These are phyloP conservation scores for Mus musculus DNA, from an alignment of 2,113 vertebrate species.

Conservation along the genomic window GRCm39 chr7:16006501-16007000, in stretches of 20 bases:
- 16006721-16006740: constrained; percentile 32
- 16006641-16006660: constrained; percentile 31
- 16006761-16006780: background rate
- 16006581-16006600: background rate
- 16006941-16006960: constrained; percentile 58
- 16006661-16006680: constrained; percentile 71
- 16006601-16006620: background rate
- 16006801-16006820: background rate
- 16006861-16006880: background rate
- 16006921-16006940: constrained; percentile 43
- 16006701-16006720: background rate
- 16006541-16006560: background rate
- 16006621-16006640: background rate
- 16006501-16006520: constrained; percentile 49
- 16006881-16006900: constrained; percentile 69
- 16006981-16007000: constrained; percentile 62
- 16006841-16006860: background rate
- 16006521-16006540: background rate
- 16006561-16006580: background rate
- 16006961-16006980: background rate
- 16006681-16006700: background rate
- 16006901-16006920: constrained; percentile 53
- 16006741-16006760: background rate
- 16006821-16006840: constrained; percentile 40
- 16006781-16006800: background rate